Evolutionary conservation across 2,113 vertebrate species (phyloP), one percentile per base, ranked within the genome.

Genomic region (Archilochus colubris): DNA sequence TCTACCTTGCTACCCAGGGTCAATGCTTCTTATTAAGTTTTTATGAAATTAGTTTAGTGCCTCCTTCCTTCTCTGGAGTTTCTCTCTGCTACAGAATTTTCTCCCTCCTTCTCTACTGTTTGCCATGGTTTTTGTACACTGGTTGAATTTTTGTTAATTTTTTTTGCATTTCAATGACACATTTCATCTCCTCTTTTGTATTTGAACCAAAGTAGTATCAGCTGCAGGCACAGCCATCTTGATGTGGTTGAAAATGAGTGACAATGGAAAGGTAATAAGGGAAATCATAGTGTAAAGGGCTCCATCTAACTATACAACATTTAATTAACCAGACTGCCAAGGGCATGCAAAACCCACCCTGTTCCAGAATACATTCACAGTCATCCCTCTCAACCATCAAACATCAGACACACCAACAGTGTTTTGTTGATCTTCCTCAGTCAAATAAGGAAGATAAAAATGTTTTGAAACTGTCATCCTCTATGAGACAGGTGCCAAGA

Each of bases 231-330:
- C 10, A 63, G 8, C 33, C 63, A 62, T 70, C 51, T 93, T 75
- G 44, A 83, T 79, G n/a, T 4, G 90, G 91, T 48, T 89, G 53
- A 62, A 94, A 55, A 88, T 4, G 3, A 43, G 83, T 76, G 86
- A 76, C 38, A 66, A 63, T 88, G 89, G 89, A 93, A 91, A 93
- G 24, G 83, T 80, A 94, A 82, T 58, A 0, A 88, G 36, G 59
- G 91, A 82, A 93, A 79, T 88, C 82, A 25, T 30, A 93, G 72
- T 74, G 51, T 58, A 76, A 91, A 97, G 61, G 82, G n/a, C 33
- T 96, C 86, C 33, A 40, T 14, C 40, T 95, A 93, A 88, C 72
- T 84, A 50, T 28, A 38, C 58, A 94, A 82, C 55, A 64, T 86
- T 82, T 91, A 77, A 51, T 93, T 92, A 84, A 74, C 55, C 75